Evolutionary conservation across 2,113 vertebrate species (phyloP), one percentile per base, ranked within the genome.

Genomic region (Australoheros scitulus): DNA sequence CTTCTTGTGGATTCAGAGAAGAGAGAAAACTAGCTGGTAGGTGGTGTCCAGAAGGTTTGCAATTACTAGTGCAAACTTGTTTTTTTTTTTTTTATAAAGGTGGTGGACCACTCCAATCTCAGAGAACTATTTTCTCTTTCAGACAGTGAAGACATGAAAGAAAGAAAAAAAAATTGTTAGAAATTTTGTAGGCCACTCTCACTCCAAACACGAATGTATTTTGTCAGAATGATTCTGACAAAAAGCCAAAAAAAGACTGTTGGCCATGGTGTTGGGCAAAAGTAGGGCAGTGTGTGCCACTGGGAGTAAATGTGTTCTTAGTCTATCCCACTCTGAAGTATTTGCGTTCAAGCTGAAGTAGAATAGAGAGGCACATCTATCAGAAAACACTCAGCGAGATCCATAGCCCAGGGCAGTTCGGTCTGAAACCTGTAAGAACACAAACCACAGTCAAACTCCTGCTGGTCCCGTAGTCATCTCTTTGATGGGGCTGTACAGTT

Each of bases 231-330:
- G 29, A 22, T 61, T 85, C 26, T 76, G 82, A 22, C 22, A 85
- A 80, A 70, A 91, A 84, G 63, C 86, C 20, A 83, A 88, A 81
- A 61, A 81, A 82, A 80, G 59, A 86, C 22, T 82, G 47, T 47
- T 79, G 90, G 80, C 65, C 75, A 36, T 61, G 68, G 64, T 85
- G 81, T 74, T 86, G 85, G 81, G 77, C 80, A 84, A 89, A 93
- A 91, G 80, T 91, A 91, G 89, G 87, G 81, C 90, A 91, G 61
- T 76, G 20, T 91, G 87, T 87, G 80, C 88, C 90, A 87, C 86
- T 90, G 88, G 90, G 91, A 93, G 84, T 86, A 83, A 90, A 85
- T 85, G 87, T 92, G 84, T 91, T 91, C 84, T 91, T 87, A 86
- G 87, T 84, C 87, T 88, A 68, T 65, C 64, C 80, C 75, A 75